Base-by-base conservation (phyloP, 1,140 invertebrate genomes). In the Eumeta japonica region DNA sequence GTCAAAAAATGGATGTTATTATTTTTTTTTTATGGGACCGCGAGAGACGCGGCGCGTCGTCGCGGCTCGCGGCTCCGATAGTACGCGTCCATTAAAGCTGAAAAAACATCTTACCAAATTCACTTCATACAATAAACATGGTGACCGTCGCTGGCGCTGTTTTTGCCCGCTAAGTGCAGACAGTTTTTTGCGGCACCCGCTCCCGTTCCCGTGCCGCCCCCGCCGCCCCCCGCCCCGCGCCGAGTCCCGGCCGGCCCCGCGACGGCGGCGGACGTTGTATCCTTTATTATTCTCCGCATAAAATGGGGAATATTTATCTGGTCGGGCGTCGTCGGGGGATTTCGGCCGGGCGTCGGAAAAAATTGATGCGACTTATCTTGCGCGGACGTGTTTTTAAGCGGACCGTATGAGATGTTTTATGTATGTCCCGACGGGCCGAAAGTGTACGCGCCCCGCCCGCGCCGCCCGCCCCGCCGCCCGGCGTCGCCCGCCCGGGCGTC, bases 51-150 rank as follows among this genome's bases (percentile, higher is more conserved):
- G n/a, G n/a, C n/a, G n/a, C n/a, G n/a, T n/a, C n/a, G n/a, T n/a
- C n/a, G n/a, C n/a, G n/a, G n/a, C n/a, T n/a, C n/a, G n/a, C n/a
- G n/a, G n/a, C n/a, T n/a, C n/a, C n/a, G n/a, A n/a, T n/a, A n/a
- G n/a, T n/a, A 43, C 38, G 42, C 54, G 58, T 62, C 62, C 61
- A 64, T 68, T 68, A 65, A 55, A 48, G 52, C 52, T 53, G 58
- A 56, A 55, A 55, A 58, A 55, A 49, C 51, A 59, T 55, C 62
- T 59, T 59, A 58, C 57, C 59, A 61, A 63, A 57, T 58, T 56
- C 51, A 29, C 45, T 63, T 71, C 66, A 71, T 71, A 64, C 58
- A 71, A 67, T 70, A 70, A 59, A 65, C 65, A 70, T 70, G 43
- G 42, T 41, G 45, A n/a, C 41, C 28, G 39, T 34, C 37, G 35